Evolutionary conservation across 2,888 invertebrate genomes (phyloP).

Genomic region (Tetropium fuscum): DNA sequence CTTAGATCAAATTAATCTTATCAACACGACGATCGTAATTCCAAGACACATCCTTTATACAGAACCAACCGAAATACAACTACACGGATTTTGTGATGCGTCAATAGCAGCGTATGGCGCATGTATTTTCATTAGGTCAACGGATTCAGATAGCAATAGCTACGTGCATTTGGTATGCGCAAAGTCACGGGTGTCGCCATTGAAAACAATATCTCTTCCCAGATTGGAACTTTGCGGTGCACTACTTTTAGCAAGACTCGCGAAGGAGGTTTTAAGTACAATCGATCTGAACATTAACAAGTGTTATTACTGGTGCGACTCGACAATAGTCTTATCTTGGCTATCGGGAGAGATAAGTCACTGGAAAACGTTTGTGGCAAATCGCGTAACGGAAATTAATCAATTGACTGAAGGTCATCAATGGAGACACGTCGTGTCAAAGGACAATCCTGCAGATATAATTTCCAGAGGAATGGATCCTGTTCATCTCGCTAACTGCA

Average conservation of each 20-base stretch:
- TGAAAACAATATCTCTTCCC: conserved; percentile 4
- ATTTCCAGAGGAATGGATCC: not conserved
- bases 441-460: not conserved
- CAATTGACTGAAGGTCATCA: not conserved
- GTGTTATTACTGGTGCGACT: conserved; percentile 15
- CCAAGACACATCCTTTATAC: conserved; percentile 8
- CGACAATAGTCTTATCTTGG: conserved; percentile 13
- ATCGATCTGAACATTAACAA: not conserved
- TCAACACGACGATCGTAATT: too few relatives aligned
- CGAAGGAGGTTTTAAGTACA: not conserved
- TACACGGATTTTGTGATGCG: conserved; percentile 2
- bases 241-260: not conserved
- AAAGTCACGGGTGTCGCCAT: conserved; percentile 13
- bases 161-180: conserved; percentile 11
- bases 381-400: not conserved
- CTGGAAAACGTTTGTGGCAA: conserved; percentile 18
- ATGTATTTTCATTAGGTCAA: not conserved
- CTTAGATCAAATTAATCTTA: conserved; percentile 4
- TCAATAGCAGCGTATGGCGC: conserved; percentile 4
- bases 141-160: not conserved
- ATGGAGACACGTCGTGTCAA: conserved; percentile 2
- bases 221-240: conserved; percentile 4
- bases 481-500: not conserved
- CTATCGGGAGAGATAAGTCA: not conserved
- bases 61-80: not conserved